phyloP scores from a whole-genome alignment of 2,113 vertebrate species.

The Callipepla californica region DNA sequence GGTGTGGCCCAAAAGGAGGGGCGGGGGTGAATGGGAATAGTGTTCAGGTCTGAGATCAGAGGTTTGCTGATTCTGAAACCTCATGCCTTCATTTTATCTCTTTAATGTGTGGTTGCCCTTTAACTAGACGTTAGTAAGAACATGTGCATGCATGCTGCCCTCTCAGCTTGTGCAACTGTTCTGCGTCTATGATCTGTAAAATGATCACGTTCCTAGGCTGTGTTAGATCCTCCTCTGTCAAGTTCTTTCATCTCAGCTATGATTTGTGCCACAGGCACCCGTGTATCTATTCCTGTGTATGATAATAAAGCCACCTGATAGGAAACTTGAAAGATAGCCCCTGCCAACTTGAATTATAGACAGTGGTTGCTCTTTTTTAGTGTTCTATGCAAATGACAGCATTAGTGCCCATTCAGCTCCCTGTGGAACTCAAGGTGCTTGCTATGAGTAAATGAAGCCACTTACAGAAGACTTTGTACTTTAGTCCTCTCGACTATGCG shows the following conservation, averaged over 20 bases:
- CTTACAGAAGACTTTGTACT: not conserved
- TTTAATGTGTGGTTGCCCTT: not conserved
- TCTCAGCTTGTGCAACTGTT: not conserved
- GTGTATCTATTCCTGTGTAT: not conserved
- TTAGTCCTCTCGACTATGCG: not conserved
- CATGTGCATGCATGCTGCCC: not conserved
- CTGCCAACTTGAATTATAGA: not conserved
- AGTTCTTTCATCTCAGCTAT: not conserved
- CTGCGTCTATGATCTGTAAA: slow-evolving; percentile 12
- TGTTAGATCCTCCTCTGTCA: not conserved
- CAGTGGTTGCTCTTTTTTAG: not conserved
- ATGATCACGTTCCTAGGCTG: not conserved
- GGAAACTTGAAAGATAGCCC: not conserved
- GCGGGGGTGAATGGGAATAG: not conserved
- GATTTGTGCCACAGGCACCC: not conserved
- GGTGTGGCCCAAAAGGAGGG: not conserved
- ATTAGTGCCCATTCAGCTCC: not conserved
- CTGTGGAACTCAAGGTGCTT: slow-evolving; percentile 5
- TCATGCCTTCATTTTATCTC: not conserved
- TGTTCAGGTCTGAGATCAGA: not conserved
- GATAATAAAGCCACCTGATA: not conserved
- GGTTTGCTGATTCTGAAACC: not conserved
- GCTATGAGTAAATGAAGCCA: not conserved
- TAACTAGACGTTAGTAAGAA: not conserved
- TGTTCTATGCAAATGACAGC: not conserved